These are phyloP conservation scores for Liopterus haemorrhoidalis DNA, from an alignment of 2,888 invertebrate genomes.

Conservation along the genomic window DNA sequence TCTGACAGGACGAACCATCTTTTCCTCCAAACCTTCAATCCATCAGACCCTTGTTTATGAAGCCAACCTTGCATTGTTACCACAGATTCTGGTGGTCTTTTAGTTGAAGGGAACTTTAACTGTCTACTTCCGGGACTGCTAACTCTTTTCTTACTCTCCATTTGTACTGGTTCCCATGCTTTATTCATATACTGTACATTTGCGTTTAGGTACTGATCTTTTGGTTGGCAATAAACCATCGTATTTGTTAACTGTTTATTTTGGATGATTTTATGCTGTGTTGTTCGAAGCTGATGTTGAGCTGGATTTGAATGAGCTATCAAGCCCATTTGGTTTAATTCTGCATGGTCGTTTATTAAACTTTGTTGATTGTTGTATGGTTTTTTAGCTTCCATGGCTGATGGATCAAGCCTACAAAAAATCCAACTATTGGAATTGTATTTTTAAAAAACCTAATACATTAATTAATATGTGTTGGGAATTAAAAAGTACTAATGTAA, in stretches of 20 bases:
- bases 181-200: constrained; percentile 39
- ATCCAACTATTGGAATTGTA: constrained; percentile 19
- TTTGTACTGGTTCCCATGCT: constrained; percentile 37
- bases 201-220: no score
- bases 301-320: no score
- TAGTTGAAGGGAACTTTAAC: constrained; percentile 74
- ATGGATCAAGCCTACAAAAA: constrained; percentile 42
- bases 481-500: constrained; percentile 45
- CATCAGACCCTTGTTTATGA: constrained; percentile 88
- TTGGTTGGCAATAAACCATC: no score
- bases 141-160: no score
- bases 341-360: constrained; percentile 41
- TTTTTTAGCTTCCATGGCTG: constrained; percentile 44
- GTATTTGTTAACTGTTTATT: no score
- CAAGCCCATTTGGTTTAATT: no score
- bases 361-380: constrained; percentile 36
- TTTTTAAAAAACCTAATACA: constrained; percentile 7
- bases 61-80: constrained; percentile 85
- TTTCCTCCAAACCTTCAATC: constrained; percentile 89
- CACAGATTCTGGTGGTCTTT: constrained; percentile 75
- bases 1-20: constrained; percentile 92
- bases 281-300: no score
- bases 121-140: constrained; percentile 57
- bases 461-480: constrained; percentile 11
- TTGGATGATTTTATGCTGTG: no score